Base-by-base conservation (phyloP, 2,113 vertebrate genomes). In the Otolemur garnettii region DNA sequence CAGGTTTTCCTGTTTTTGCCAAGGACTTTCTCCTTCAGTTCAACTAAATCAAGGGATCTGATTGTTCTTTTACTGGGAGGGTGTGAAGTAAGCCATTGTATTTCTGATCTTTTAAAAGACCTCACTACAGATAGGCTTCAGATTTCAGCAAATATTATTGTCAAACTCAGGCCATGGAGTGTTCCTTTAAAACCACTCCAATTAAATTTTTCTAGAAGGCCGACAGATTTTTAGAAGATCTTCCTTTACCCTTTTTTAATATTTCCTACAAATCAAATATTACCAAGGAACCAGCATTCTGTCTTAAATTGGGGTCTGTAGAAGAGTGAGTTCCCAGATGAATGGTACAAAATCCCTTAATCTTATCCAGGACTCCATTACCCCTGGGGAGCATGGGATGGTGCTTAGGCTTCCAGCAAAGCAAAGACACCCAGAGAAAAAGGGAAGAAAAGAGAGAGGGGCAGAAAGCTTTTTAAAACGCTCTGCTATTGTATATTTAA, bases 161-260 rank as follows among this genome's bases (percentile, higher is more conserved):
- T 85, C 72, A 38, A 69, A n/a, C 57, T 50, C 62, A 62, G 42
- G 77, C 30, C n/a, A 14, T 69, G 45, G 2, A 0, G 9, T 78
- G 28, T 92, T 93, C 11, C 45, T 93, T 82, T 75, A 90, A 92
- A 94, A 87, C 26, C 87, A 38, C 2, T 60, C 45, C 79, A 60
- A 22, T 60, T 88, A 81, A 77, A 53, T 94, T 94, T 93, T 82
- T 74, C n/a, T 91, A 53, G 77, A 90, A 85, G n/a, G 69, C 82
- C 91, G 50, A 75, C 68, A 78, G 72, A 62, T 60, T 92, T 77
- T 57, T 68, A 19, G 64, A 80, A 94, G 24, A n/a, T 45, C 64
- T 87, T 91, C 38, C 82, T 88, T 87, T 55, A 45, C 33, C 18
- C n/a, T 7, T 62, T 78, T 35, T 78, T 64, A 59, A 5, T 64